Conservation (phyloP, 2,113 vertebrate species). For the Stomatorhinus ivindoensis region DNA sequence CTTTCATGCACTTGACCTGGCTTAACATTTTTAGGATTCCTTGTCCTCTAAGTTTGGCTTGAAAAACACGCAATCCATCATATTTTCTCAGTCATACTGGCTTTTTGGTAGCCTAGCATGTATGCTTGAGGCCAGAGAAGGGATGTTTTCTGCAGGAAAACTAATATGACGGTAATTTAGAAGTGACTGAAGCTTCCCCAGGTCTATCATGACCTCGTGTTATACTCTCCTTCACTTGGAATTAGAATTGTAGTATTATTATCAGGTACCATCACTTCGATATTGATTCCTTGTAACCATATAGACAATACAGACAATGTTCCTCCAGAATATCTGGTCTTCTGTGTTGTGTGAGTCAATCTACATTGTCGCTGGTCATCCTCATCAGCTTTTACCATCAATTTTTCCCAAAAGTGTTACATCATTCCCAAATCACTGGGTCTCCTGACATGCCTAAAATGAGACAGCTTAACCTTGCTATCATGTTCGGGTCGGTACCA, state of each 20-base stretch:
- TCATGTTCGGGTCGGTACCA: too few relatives aligned
- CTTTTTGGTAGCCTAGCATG: neutral
- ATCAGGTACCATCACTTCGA: neutral
- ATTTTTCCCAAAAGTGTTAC: neutral
- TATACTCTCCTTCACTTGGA: neutral
- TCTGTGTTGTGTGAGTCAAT: neutral
- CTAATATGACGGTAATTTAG: neutral
- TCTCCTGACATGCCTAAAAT: neutral
- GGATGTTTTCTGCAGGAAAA: neutral
- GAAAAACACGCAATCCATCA: neutral
- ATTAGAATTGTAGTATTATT: neutral
- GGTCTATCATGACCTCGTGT: neutral
- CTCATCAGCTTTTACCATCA: neutral
- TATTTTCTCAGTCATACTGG: neutral
- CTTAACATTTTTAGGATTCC: constrained; percentile 20
- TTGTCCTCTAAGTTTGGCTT: constrained; percentile 11
- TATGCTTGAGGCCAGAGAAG: neutral
- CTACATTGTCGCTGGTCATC: neutral
- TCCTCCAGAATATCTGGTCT: neutral
- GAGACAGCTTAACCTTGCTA: neutral
- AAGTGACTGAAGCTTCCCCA: neutral
- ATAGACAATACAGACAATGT: neutral
- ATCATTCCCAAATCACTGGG: neutral
- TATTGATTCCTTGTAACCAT: neutral
- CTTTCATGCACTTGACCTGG: constrained; percentile 10